Conservation (phyloP, 2,888 invertebrate genomes). For the Apodemia zela region DNA sequence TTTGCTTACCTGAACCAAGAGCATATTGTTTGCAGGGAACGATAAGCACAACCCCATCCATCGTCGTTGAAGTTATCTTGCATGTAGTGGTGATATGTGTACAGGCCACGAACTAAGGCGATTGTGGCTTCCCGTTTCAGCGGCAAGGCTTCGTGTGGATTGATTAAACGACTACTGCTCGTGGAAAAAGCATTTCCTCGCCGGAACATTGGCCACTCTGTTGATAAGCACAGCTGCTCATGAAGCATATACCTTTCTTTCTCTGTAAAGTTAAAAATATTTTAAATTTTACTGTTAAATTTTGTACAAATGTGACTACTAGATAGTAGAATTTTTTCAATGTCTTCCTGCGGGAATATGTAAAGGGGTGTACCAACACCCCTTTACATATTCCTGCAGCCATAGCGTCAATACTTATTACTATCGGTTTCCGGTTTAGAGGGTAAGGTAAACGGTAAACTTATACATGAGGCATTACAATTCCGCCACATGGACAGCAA, state of each 20-base stretch:
- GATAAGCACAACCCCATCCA: slow-evolving; percentile 99
- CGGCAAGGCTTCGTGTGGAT: slow-evolving; percentile 86
- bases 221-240: slow-evolving; percentile 83
- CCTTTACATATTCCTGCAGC: too few species aligned
- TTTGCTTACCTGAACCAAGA: slow-evolving; percentile 91
- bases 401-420: too few species aligned
- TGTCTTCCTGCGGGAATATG: too few species aligned
- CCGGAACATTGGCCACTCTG: slow-evolving; percentile 87
- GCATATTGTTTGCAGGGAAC: slow-evolving; percentile 96
- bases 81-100: slow-evolving; percentile 98
- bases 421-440: too few species aligned
- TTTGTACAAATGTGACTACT: too few species aligned
- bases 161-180: slow-evolving; percentile 81
- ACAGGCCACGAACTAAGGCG: slow-evolving; percentile 88
- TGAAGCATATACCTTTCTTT: slow-evolving; percentile 85
- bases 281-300: too few species aligned
- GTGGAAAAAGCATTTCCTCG: slow-evolving; percentile 84
- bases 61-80: slow-evolving; percentile 96
- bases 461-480: too few species aligned
- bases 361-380: too few species aligned
- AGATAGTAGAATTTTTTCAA: too few species aligned
- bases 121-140: slow-evolving; percentile 45
- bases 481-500: too few species aligned
- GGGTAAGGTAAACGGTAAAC: too few species aligned
- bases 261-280: slow-evolving; percentile 58